phyloP scores from a whole-genome alignment of 2,888 invertebrate genomes.

The Diogma glabrata region DNA sequence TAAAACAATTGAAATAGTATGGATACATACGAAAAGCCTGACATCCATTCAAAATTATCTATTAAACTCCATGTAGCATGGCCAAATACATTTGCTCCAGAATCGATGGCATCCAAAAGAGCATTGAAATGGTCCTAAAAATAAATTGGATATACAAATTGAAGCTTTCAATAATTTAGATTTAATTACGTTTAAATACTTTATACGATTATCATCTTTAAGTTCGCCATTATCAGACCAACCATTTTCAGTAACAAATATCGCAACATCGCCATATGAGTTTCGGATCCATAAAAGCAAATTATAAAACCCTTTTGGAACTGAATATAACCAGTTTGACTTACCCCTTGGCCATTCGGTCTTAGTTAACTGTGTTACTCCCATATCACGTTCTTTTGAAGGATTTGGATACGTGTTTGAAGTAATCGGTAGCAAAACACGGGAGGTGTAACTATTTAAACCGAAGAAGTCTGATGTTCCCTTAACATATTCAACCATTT shows the following conservation, averaged over 20 bases:
- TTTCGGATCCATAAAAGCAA: neutral
- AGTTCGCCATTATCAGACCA: slow-evolving; percentile 14
- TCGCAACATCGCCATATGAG: neutral
- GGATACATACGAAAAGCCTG: slow-evolving; percentile 45
- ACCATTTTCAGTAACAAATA: neutral
- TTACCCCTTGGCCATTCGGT: neutral
- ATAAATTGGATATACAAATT: neutral
- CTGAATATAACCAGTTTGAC: neutral
- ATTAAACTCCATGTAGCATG: slow-evolving; percentile 51
- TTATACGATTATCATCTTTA: slow-evolving; percentile 29
- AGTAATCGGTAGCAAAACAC: slow-evolving; percentile 14
- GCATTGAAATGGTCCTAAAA: slow-evolving; percentile 30
- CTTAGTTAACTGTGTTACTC: neutral
- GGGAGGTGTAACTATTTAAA: slow-evolving; percentile 27
- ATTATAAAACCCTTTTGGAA: slow-evolving; percentile 1
- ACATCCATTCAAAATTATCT: slow-evolving; percentile 53
- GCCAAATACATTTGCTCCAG: slow-evolving; percentile 37
- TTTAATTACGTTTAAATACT: slow-evolving; percentile 11
- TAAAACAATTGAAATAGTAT: too few relatives aligned
- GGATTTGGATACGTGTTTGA: neutral
- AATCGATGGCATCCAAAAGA: slow-evolving; percentile 17
- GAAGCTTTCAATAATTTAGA: neutral
- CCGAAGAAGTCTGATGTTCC: slow-evolving; percentile 28
- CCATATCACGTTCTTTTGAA: neutral
- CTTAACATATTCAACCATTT: slow-evolving; percentile 8